phyloP scores from a whole-genome alignment of 2,888 invertebrate species.

The Hypselothyrea guttata region DNA sequence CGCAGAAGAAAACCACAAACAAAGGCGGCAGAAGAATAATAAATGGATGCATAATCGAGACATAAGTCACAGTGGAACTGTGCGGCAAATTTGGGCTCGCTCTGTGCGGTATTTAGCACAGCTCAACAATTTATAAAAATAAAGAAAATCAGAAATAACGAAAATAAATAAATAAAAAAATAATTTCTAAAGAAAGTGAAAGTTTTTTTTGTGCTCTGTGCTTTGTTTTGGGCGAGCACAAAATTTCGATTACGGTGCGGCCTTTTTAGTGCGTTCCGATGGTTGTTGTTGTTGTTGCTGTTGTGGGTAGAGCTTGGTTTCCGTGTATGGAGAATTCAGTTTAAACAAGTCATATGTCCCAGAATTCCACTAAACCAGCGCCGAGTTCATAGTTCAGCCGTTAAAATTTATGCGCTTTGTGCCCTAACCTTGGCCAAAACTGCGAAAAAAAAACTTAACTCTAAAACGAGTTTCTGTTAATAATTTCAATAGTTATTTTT shows the following conservation, averaged over 20 bases:
- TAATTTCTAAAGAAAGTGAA: conserved; percentile 75
- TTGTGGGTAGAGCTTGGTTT: too few species aligned
- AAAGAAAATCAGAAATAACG: too few species aligned
- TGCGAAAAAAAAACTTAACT: conserved; percentile 1
- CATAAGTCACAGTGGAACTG: too few species aligned
- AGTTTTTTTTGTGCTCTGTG: conserved; percentile 40
- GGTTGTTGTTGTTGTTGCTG: conserved; percentile 4
- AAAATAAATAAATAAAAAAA: conserved; percentile 37
- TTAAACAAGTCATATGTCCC: neutral
- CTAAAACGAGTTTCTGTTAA: conserved; percentile 48
- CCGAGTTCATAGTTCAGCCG: neutral
- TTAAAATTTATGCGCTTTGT: neutral
- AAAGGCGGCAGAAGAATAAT: conserved; percentile 18
- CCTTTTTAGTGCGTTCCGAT: conserved; percentile 26
- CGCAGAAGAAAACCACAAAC: conserved; percentile 26
- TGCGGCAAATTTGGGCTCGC: conserved; percentile 4
- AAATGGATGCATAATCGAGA: conserved; percentile 46
- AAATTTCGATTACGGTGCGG: conserved; percentile 31
- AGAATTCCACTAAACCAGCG: neutral
- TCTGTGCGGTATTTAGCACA: conserved; percentile 64
- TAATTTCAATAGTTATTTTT: neutral
- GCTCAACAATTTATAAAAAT: conserved; percentile 35
- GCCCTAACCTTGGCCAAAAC: conserved; percentile 40
- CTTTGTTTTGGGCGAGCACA: conserved; percentile 38
- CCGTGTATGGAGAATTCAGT: neutral